Evolutionary conservation across 2,888 invertebrate species (phyloP).

Genomic region (Barypeithes pellucidus): DNA sequence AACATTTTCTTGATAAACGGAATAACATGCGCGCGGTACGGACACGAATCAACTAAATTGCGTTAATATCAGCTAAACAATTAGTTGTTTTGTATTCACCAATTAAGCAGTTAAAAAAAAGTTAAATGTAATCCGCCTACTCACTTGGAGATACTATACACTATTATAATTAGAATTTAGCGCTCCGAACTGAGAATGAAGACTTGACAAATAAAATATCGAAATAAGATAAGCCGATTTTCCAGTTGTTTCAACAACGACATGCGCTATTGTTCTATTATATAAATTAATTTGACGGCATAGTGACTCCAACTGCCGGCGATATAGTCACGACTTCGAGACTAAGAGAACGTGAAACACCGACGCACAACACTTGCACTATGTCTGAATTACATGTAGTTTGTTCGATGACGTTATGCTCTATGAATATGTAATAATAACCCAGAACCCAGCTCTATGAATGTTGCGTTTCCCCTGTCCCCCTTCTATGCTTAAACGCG

Average conservation of each 20-base stretch:
- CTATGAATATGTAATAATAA: constrained; percentile 63
- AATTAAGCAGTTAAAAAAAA: constrained; percentile 6
- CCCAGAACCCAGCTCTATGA: constrained; percentile 56
- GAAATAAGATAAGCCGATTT: constrained; percentile 27
- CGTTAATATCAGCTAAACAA: not conserved
- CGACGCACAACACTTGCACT: constrained; percentile 46
- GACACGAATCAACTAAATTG: not conserved
- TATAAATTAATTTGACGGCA: constrained; percentile 33
- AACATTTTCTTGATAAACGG: not conserved
- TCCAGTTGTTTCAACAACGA: constrained; percentile 27
- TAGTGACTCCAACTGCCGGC: constrained; percentile 24
- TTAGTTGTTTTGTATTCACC: constrained; percentile 3
- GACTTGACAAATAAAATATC: constrained; percentile 22
- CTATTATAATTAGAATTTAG: constrained; percentile 17
- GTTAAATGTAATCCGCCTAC: constrained; percentile 5
- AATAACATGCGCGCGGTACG: not conserved
- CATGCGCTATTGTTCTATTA: constrained; percentile 29
- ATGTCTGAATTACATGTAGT: constrained; percentile 49
- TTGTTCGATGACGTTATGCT: constrained; percentile 57
- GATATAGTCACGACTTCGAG: constrained; percentile 17
- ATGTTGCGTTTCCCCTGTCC: constrained; percentile 52
- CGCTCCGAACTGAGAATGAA: constrained; percentile 17
- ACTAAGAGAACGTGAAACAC: constrained; percentile 25
- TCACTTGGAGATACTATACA: constrained; percentile 8
- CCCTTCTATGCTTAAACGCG: constrained; percentile 50